Evolutionary conservation across 2,113 vertebrate genomes (phyloP).

Genomic region (Pterophyllum scalare): DNA sequence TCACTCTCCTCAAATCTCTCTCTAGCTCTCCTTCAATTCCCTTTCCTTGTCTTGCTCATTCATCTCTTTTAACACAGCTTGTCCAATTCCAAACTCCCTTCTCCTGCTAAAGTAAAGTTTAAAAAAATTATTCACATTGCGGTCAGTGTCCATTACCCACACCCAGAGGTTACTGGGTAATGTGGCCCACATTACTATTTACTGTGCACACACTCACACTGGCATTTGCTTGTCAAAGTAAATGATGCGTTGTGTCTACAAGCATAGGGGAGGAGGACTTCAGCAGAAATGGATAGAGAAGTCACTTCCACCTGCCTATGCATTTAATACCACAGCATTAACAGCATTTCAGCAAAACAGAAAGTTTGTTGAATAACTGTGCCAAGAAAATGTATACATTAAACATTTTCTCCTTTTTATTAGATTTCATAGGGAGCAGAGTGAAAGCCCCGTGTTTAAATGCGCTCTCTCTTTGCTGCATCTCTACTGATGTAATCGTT

Average conservation of each 20-base stretch:
- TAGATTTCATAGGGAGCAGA: neutral
- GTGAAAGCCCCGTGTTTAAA: neutral
- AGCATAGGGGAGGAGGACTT: conserved; percentile 2
- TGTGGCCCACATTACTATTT: conserved; percentile 25
- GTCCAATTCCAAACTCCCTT: neutral
- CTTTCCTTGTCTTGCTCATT: neutral
- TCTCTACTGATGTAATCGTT: conserved; percentile 9
- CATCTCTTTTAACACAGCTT: neutral
- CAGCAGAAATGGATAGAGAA: conserved; percentile 23
- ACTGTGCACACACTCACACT: conserved; percentile 12
- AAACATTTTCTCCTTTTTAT: neutral
- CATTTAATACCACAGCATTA: conserved; percentile 10
- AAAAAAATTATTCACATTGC: neutral
- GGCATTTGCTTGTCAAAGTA: conserved; percentile 50
- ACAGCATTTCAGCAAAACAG: neutral
- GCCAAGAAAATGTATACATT: neutral
- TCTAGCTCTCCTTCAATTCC: neutral
- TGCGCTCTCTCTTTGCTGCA: neutral
- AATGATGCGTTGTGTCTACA: conserved; percentile 42
- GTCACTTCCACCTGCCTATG: neutral
- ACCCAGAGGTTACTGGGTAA: conserved; percentile 7
- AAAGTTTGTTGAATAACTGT: neutral
- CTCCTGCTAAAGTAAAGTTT: neutral
- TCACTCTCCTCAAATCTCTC: neutral
- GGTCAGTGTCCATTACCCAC: neutral